Evolutionary conservation across 2,888 invertebrate genomes (phyloP).

Genomic region (Epicampocera succincta): DNA sequence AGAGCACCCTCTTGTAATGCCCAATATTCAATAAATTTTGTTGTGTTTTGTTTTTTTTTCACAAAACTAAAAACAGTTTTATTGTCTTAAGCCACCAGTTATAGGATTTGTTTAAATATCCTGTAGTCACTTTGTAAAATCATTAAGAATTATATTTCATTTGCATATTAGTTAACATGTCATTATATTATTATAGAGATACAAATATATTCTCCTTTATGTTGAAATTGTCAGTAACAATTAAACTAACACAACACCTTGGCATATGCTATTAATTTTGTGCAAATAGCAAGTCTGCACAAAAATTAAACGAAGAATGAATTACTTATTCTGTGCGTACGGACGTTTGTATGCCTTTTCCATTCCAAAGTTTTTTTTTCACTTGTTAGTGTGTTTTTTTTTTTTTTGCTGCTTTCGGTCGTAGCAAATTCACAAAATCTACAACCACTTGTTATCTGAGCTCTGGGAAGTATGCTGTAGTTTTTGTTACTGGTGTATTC

Average conservation of each 20-base stretch:
- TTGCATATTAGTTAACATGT: conserved; percentile 21
- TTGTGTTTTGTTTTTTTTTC: background rate
- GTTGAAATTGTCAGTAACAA: conserved; percentile 30
- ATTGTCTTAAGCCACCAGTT: background rate
- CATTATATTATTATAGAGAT: conserved; percentile 15
- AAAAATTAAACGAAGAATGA: conserved; percentile 16
- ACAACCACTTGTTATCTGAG: conserved; percentile 48
- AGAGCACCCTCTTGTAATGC: too few species aligned
- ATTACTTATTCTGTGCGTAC: conserved; percentile 9
- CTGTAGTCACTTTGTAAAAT: conserved; percentile 2
- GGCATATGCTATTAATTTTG: conserved; percentile 35
- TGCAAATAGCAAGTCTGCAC: background rate
- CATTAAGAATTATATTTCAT: conserved; percentile 21
- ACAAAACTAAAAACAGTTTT: background rate
- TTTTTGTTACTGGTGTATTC: conserved; percentile 7
- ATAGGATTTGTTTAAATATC: background rate
- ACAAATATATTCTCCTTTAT: background rate
- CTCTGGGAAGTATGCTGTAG: conserved; percentile 42
- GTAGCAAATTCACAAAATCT: conserved; percentile 1
- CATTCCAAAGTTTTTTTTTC: background rate
- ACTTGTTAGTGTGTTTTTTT: too few species aligned
- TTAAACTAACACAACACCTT: conserved; percentile 26
- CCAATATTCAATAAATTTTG: too few species aligned
- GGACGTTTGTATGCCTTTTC: background rate
- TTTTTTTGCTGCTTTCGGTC: background rate